Evolutionary conservation across 2,797 vertebrate species (phyloP).

Genomic region (Pseudopleuronectes americanus): DNA sequence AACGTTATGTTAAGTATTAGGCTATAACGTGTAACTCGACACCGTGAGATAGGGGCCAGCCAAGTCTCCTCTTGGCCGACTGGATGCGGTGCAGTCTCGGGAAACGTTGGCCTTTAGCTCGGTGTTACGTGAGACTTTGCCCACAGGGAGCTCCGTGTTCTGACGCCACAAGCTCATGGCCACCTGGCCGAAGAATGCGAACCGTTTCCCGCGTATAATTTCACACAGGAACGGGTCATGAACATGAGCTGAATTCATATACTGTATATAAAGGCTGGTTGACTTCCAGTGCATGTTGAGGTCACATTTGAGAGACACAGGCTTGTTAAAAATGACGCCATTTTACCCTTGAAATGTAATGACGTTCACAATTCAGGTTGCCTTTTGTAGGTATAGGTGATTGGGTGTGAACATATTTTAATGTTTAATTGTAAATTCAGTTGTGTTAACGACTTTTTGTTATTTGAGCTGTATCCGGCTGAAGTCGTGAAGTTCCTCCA

Average conservation of each 20-base stretch:
- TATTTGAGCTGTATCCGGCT: background rate
- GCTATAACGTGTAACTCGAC: background rate
- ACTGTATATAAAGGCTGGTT: accelerated
- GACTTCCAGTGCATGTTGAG: background rate
- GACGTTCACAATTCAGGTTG: background rate
- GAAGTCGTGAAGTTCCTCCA: background rate
- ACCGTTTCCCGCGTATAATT: background rate
- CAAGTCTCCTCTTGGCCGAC: background rate
- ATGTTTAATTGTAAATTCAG: background rate
- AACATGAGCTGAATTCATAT: too few relatives aligned
- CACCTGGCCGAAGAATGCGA: background rate
- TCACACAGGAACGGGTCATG: background rate
- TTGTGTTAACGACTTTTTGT: too few relatives aligned
- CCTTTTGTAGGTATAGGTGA: accelerated
- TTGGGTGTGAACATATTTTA: too few relatives aligned
- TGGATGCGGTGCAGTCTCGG: slow-evolving; percentile 24
- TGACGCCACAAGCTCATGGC: too few relatives aligned
- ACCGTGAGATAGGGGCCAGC: accelerated
- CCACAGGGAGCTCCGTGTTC: background rate
- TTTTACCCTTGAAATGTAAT: slow-evolving; percentile 59
- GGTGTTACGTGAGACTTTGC: slow-evolving; percentile 41
- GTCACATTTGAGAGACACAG: slow-evolving; percentile 9
- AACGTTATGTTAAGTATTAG: background rate
- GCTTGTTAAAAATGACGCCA: slow-evolving; percentile 43
- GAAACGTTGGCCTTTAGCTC: slow-evolving; percentile 14